These are phyloP conservation scores for Corydoras maculifer DNA, from an alignment of 2,113 vertebrate genomes.

Conservation along the genomic window DNA sequence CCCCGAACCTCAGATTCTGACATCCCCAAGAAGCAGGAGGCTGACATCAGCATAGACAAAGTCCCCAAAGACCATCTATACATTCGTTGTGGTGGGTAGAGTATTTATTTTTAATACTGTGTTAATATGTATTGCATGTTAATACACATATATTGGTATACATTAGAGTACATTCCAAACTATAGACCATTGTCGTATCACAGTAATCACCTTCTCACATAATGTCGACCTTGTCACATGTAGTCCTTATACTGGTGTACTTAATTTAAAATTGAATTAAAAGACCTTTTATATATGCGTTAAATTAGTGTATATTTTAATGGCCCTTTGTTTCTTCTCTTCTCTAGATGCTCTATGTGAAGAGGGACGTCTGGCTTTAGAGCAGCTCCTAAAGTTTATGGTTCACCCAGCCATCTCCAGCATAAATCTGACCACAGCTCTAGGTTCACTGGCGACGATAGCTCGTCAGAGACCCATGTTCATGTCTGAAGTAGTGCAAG, in stretches of 20 bases:
- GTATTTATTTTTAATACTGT: not conserved
- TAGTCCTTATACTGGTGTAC: no score
- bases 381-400: slow-evolving; percentile 94
- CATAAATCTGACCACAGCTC: slow-evolving; percentile 88
- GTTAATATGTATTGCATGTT: no score
- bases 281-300: no score
- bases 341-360: slow-evolving; percentile 73
- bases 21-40: slow-evolving; percentile 79
- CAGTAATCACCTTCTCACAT: no score
- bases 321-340: not conserved
- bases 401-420: slow-evolving; percentile 92
- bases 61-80: slow-evolving; percentile 82
- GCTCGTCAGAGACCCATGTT: slow-evolving; percentile 92
- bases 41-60: slow-evolving; percentile 84
- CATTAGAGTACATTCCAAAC: no score
- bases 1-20: slow-evolving; percentile 79
- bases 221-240: no score
- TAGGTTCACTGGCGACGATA: slow-evolving; percentile 84
- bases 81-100: slow-evolving; percentile 76
- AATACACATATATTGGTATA: no score
- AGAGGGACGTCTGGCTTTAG: slow-evolving; percentile 79
- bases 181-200: no score
- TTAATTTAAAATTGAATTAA: no score
- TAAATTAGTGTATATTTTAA: no score
- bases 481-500: slow-evolving; percentile 93